Evolutionary conservation across 2,113 vertebrate genomes (phyloP), one percentile per base, ranked within the genome.

Genomic region (Dromas ardeola): DNA sequence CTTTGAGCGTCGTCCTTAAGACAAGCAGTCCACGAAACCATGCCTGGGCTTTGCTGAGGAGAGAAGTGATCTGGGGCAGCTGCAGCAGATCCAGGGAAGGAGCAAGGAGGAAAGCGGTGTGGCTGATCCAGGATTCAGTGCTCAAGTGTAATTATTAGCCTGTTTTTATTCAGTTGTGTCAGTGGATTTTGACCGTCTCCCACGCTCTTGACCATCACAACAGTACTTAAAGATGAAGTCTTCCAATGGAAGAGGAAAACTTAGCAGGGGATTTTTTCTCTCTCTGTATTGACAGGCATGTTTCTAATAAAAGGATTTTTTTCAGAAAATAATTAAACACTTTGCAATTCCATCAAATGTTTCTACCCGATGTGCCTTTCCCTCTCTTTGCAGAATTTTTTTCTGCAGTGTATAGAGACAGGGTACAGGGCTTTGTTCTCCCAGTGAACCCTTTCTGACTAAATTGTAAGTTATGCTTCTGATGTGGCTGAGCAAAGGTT

Each of bases 401-500:
- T 80, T 49, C 56, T 93, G 32, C 22, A 11, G 17, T 67, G 4
- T 81, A 13, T 79, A 76, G 78, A 69, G 67, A 18, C 67, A 58
- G 71, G 32, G 55, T 78, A 18, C 29, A 66, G 90, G 89, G 77
- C 81, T 89, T 86, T 63, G 86, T 61, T 91, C 56, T 81, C 45
- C 23, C 61, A 70, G 71, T 62, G 65, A 88, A 47, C 65, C 55
- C 23, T 88, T 63, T 95, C 70, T 86, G 65, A 78, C 65, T 92
- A 65, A 86, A 63, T 86, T 91, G 50, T 84, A 86, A 91, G 56
- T 90, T 89, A 32, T 30, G 14, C 63, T 83, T 90, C 85, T 93
- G 90, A 78, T 92, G 86, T 92, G 80, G 79, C 61, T 96, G 81
- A 90, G 82, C n/a, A 84, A 78, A 86, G 29, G 47, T 55, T 58